A percentile compares a stretch with the other conserved stretches of the same genome.
These are phyloP conservation scores for Calameuta idolon DNA, from an alignment of 2,888 invertebrate species.

Conservation along the genomic window DNA sequence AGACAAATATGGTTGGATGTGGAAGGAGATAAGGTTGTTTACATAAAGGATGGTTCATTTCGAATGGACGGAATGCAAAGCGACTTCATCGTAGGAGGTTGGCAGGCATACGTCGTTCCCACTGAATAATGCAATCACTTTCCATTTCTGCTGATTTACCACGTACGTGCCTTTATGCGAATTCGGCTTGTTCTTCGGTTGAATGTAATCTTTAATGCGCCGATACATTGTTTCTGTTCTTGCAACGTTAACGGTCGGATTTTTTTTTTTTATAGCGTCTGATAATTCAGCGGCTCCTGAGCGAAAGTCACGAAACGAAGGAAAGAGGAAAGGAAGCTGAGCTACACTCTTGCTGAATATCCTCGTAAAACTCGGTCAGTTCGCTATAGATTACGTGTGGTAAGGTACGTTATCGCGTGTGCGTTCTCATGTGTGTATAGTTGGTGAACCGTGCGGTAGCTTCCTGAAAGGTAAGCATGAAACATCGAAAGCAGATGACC, in stretches of 20 bases:
- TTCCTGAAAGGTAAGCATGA: background rate
- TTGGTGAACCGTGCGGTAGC: background rate
- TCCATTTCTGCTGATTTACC: background rate
- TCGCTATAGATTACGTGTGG: background rate
- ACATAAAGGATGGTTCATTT: constrained; percentile 20
- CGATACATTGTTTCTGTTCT: background rate
- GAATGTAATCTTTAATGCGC: background rate
- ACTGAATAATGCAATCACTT: background rate
- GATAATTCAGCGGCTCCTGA: background rate
- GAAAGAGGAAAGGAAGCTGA: background rate
- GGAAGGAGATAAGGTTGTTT: constrained; percentile 20
- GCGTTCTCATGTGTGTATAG: background rate
- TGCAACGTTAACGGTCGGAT: background rate
- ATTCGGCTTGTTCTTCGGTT: background rate
- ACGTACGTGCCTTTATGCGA: background rate
- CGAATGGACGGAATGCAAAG: constrained; percentile 23
- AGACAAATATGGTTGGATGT: constrained; percentile 26
- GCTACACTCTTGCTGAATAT: background rate
- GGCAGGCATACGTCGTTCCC: background rate
- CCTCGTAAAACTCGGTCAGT: background rate
- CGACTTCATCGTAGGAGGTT: constrained; percentile 19
- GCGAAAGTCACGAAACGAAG: background rate
- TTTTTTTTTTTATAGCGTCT: background rate
- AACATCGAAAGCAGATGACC: background rate
- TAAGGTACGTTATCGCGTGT: background rate